Percentiles rank a stretch among this genome's conserved stretches.
phyloP scores from a whole-genome alignment of 2,888 invertebrate genomes.

The Pyrocoelia pectoralis region DNA sequence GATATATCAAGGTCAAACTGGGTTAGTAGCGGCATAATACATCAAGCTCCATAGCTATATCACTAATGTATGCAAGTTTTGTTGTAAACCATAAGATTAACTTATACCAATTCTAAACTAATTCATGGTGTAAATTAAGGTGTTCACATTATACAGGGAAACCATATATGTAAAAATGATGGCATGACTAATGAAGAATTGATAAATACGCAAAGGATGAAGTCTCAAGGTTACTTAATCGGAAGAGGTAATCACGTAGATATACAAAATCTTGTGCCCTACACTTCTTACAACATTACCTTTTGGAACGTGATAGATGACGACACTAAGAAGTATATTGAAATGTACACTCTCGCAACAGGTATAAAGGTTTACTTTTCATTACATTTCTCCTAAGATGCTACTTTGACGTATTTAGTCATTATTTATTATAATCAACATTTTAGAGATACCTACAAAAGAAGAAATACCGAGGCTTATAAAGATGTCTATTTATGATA shows the following conservation, averaged over 20 bases:
- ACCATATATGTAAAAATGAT: slow-evolving; percentile 44
- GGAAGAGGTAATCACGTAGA: slow-evolving; percentile 47
- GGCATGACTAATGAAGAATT: slow-evolving; percentile 28
- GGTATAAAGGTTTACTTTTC: too few relatives aligned
- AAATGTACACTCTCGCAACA: slow-evolving; percentile 48
- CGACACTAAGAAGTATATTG: slow-evolving; percentile 42
- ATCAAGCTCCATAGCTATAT: too few relatives aligned
- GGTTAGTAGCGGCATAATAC: too few relatives aligned
- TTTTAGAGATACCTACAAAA: slow-evolving; percentile 45
- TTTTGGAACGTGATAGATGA: slow-evolving; percentile 51
- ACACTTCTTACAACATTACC: slow-evolving; percentile 51
- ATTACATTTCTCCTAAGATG: too few relatives aligned
- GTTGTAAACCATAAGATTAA: too few relatives aligned
- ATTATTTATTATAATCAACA: too few relatives aligned
- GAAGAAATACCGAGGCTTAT: slow-evolving; percentile 51
- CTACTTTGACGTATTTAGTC: too few relatives aligned
- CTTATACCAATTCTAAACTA: too few relatives aligned
- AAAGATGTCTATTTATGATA: slow-evolving; percentile 44
- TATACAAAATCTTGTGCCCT: slow-evolving; percentile 50
- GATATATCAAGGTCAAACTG: too few relatives aligned
- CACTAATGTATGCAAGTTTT: too few relatives aligned
- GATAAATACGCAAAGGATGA: slow-evolving; percentile 43
- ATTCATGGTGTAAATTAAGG: too few relatives aligned
- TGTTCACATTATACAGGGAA: slow-evolving; percentile 41
- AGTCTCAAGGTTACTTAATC: slow-evolving; percentile 52